Evolutionary conservation across 2,888 invertebrate species (phyloP).

Genomic region (Nycteola revayana): DNA sequence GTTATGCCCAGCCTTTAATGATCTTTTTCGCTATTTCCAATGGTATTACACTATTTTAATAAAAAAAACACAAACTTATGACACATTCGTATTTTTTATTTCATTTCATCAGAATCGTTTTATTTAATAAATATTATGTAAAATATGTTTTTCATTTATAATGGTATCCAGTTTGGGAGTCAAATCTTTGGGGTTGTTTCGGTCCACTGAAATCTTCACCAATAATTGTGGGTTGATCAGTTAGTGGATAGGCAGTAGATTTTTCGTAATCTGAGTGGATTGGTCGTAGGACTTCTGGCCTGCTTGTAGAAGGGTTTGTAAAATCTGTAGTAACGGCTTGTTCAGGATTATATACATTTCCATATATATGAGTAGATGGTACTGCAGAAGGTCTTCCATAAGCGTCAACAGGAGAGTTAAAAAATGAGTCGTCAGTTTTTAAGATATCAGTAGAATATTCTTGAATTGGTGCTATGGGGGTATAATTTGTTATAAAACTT

Average conservation of each 20-base stretch:
- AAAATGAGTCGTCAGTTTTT: background rate
- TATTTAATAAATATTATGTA: conserved; percentile 16
- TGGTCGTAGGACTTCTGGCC: background rate
- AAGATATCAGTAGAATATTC: conserved; percentile 9
- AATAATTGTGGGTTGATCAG: conserved; percentile 22
- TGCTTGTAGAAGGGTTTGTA: no score
- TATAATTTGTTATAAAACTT: background rate
- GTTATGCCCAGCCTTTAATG: no score
- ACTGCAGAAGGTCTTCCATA: conserved; percentile 16
- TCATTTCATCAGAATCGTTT: no score
- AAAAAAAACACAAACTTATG: no score
- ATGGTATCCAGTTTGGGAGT: conserved; percentile 59
- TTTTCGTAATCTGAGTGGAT: background rate
- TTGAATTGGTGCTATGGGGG: background rate
- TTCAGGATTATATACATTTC: background rate
- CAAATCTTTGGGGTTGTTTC: conserved; percentile 54
- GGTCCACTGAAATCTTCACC: conserved; percentile 68
- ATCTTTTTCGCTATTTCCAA: no score
- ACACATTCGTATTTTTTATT: no score
- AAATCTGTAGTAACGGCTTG: no score
- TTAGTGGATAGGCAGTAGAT: conserved; percentile 5
- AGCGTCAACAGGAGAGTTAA: conserved; percentile 13
- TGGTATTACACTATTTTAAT: no score
- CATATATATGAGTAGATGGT: background rate
- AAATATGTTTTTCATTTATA: conserved; percentile 40